Conservation (phyloP, 2,888 invertebrate genomes). For the Nephrotoma flavescens region DNA sequence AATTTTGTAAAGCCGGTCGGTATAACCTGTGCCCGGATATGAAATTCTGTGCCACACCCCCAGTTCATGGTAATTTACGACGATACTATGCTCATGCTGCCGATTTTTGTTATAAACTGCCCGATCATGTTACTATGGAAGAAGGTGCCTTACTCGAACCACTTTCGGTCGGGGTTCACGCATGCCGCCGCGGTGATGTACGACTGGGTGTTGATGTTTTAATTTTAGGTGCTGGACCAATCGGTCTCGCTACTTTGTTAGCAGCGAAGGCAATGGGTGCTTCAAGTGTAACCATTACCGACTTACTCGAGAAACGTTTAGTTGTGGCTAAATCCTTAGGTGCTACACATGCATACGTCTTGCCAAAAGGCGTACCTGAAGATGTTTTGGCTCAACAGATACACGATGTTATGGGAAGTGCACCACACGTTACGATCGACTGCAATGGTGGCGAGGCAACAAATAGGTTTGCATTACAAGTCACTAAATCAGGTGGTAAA, state of each 20-base stretch:
- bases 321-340: constrained; percentile 63
- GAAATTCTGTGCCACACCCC: constrained; percentile 90
- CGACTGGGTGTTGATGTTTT: constrained; percentile 54
- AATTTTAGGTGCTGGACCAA: constrained; percentile 76
- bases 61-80: constrained; percentile 75
- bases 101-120: constrained; percentile 78
- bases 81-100: constrained; percentile 81
- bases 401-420: constrained; percentile 40
- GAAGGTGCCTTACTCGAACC: constrained; percentile 93
- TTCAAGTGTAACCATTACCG: constrained; percentile 58
- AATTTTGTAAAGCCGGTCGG: constrained; percentile 67
- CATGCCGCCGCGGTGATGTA: constrained; percentile 72
- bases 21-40: constrained; percentile 87
- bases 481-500: constrained; percentile 73
- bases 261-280: constrained; percentile 80
- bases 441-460: constrained; percentile 76
- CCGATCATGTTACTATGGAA: constrained; percentile 77
- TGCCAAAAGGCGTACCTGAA: constrained; percentile 39
- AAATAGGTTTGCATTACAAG: constrained; percentile 62
- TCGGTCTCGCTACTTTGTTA: constrained; percentile 68
- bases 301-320: constrained; percentile 39
- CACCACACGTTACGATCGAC: constrained; percentile 68
- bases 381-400: constrained; percentile 43
- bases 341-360: constrained; percentile 52
- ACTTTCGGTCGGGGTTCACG: constrained; percentile 84